Percentiles rank a stretch among this genome's conserved stretches.
These are phyloP conservation scores for Anabacerthia variegaticeps DNA, from an alignment of 2,797 vertebrate genomes.

Conservation along the genomic window DNA sequence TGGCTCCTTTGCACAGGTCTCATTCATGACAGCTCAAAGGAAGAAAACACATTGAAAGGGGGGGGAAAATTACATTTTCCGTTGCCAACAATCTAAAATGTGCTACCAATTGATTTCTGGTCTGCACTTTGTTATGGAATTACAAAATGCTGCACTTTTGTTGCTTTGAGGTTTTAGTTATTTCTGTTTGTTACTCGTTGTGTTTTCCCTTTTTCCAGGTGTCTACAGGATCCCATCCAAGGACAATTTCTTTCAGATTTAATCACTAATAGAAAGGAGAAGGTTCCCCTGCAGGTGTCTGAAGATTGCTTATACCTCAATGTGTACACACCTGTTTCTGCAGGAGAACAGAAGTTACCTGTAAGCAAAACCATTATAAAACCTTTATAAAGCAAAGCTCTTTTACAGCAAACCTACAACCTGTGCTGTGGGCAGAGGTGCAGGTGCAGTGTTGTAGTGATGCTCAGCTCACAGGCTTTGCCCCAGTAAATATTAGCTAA, in stretches of 20 bases:
- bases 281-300: slow-evolving; percentile 47
- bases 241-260: rapidly evolving
- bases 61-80: not conserved
- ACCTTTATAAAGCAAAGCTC: not conserved
- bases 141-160: not conserved
- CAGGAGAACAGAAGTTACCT: slow-evolving; percentile 63
- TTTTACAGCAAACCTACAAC: not conserved
- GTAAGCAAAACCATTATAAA: slow-evolving; percentile 59
- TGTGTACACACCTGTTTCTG: slow-evolving; percentile 74
- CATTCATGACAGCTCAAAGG: not conserved
- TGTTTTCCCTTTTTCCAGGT: slow-evolving; percentile 20
- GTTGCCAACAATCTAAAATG: not conserved
- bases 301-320: slow-evolving; percentile 87
- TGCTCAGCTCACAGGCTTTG: not conserved
- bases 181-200: not conserved
- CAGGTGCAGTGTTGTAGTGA: not conserved
- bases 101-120: not conserved
- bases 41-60: not conserved
- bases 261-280: slow-evolving; percentile 7
- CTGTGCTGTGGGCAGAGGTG: not conserved
- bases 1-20: not conserved
- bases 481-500: not conserved
- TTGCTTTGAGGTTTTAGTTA: not conserved
- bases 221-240: not conserved
- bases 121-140: not conserved